Evolutionary conservation across 2,888 invertebrate species (phyloP).

Genomic region (Mimas tiliae): DNA sequence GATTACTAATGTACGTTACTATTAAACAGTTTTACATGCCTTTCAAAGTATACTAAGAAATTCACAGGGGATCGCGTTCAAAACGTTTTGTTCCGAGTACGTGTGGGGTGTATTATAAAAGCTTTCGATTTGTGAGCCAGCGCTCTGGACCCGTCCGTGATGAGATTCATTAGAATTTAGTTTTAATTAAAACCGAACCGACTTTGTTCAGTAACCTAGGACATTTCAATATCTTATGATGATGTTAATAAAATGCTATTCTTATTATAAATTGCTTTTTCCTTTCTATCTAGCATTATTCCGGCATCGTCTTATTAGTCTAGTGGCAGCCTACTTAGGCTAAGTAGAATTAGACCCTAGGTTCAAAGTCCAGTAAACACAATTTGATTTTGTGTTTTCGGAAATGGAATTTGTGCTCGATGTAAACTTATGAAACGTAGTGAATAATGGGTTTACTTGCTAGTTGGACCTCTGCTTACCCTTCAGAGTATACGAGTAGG

Average conservation of each 20-base stretch:
- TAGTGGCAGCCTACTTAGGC: too few species aligned
- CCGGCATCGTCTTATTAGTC: too few species aligned
- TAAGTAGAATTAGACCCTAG: too few species aligned
- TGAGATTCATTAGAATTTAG: constrained; percentile 23
- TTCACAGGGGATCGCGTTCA: neutral
- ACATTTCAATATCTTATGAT: neutral
- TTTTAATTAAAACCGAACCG: constrained; percentile 1
- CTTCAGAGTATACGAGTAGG: too few species aligned
- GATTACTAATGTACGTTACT: neutral
- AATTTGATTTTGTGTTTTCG: too few species aligned
- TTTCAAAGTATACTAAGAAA: neutral
- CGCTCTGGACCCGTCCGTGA: neutral
- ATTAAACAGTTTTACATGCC: neutral
- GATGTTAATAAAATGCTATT: neutral
- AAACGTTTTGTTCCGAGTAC: constrained; percentile 5
- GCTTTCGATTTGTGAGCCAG: constrained; percentile 19
- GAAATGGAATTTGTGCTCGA: too few species aligned
- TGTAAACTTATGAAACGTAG: too few species aligned
- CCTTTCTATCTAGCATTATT: neutral
- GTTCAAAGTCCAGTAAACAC: too few species aligned
- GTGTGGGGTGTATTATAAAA: constrained; percentile 3
- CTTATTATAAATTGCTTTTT: neutral
- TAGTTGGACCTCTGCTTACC: too few species aligned
- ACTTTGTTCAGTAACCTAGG: neutral
- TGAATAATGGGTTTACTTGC: too few species aligned